phyloP scores from a whole-genome alignment of 2,113 vertebrate genomes.

The Daubentonia madagascariensis region DNA sequence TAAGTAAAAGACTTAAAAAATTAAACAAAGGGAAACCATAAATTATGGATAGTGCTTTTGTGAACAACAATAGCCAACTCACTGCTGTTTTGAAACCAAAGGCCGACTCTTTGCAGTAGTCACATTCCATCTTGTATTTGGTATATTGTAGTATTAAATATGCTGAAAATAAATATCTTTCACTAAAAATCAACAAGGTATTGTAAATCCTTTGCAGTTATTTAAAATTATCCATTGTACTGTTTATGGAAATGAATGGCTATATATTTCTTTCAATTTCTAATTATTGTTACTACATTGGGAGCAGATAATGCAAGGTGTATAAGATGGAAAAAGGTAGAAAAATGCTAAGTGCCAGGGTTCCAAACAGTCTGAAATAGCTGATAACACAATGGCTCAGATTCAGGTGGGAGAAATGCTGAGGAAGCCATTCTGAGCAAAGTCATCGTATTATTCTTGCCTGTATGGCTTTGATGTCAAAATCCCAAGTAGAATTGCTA shows the following conservation, averaged over 20 bases:
- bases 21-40: conserved; percentile 43
- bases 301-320: not conserved
- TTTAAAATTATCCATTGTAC: not conserved
- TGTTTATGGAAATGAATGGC: not conserved
- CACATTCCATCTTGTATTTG: not conserved
- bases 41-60: conserved; percentile 24
- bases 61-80: not conserved
- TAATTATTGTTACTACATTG: not conserved
- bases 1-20: conserved; percentile 58
- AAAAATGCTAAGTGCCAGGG: not conserved
- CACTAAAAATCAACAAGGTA: not conserved
- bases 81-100: conserved; percentile 24
- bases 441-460: not conserved
- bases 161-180: conserved; percentile 1
- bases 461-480: not conserved
- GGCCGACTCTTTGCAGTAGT: not conserved
- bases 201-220: not conserved
- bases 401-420: not conserved
- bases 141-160: not conserved
- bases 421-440: not conserved
- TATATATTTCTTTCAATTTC: not conserved
- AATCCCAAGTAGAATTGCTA: not conserved
- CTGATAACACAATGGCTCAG: not conserved
- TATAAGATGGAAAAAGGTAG: not conserved
- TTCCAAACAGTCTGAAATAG: not conserved